Evolutionary conservation across 2,888 invertebrate species (phyloP).

Genomic region (Callyntrura guangdongensis): DNA sequence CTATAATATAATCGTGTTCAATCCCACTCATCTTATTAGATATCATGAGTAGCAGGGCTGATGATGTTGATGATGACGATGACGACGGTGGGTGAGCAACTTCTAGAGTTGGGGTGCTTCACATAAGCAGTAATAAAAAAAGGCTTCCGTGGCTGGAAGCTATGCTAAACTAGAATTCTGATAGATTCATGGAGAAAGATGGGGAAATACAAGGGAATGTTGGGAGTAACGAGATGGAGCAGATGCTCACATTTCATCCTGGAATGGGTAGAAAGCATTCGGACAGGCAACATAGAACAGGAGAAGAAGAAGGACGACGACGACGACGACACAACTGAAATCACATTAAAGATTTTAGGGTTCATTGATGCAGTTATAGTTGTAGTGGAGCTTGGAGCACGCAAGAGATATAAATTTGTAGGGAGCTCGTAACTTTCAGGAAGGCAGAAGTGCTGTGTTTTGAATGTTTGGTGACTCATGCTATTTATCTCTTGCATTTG

Average conservation of each 20-base stretch:
- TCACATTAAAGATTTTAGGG: conserved; percentile 51
- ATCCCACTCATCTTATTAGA: conserved; percentile 12
- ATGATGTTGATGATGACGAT: background rate
- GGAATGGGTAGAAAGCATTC: background rate
- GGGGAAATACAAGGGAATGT: conserved; percentile 12
- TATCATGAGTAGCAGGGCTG: too few relatives aligned
- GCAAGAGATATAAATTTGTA: background rate
- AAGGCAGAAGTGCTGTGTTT: background rate
- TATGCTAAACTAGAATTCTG: background rate
- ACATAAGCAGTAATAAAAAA: conserved; percentile 50
- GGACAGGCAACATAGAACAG: background rate
- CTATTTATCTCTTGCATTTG: conserved; percentile 29
- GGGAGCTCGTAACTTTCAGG: background rate
- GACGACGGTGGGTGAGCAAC: conserved; percentile 4
- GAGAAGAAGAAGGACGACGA: too few relatives aligned
- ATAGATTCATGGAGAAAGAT: background rate
- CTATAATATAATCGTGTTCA: conserved; percentile 51
- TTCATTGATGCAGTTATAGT: conserved; percentile 37
- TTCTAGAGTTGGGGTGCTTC: background rate
- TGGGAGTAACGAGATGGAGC: conserved; percentile 4
- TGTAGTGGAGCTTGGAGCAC: too few relatives aligned
- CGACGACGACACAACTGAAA: conserved; percentile 22
- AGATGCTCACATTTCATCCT: conserved; percentile 38
- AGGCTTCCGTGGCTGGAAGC: background rate
- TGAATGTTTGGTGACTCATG: conserved; percentile 45